A percentile compares a stretch with the other conserved stretches of the same genome.
phyloP scores from a whole-genome alignment of 2,113 vertebrate species.

The Felis chaus region DNA sequence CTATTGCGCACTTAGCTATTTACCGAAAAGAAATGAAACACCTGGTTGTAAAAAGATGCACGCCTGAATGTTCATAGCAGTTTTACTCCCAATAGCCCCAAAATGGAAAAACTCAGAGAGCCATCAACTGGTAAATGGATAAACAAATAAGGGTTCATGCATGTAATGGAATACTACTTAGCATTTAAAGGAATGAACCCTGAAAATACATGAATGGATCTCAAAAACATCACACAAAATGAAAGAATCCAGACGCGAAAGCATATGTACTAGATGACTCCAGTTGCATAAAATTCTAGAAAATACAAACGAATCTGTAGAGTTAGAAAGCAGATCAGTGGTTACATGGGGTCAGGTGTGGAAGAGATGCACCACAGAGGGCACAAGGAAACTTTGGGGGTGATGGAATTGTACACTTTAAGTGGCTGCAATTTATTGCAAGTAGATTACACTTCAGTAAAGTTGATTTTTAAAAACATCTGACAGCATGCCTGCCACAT shows the following conservation, averaged over 20 bases:
- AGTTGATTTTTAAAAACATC: background rate
- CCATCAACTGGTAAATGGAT: background rate
- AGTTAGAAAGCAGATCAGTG: background rate
- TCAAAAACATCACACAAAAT: background rate
- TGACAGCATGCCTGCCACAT: background rate
- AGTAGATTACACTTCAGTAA: background rate
- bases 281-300: background rate
- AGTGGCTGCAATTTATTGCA: background rate
- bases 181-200: background rate
- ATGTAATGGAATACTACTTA: background rate
- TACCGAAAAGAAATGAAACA: background rate
- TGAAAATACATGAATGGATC: background rate
- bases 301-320: background rate
- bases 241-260: background rate
- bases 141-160: background rate
- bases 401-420: background rate
- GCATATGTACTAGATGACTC: background rate
- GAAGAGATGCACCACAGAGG: background rate
- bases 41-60: background rate
- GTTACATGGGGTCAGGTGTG: background rate
- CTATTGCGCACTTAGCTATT: background rate
- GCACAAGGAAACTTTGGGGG: background rate
- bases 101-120: conserved; percentile 1
- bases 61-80: background rate
- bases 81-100: background rate